Conservation (phyloP, 1,140 invertebrate genomes). For the Arctopsyche grandis region DNA sequence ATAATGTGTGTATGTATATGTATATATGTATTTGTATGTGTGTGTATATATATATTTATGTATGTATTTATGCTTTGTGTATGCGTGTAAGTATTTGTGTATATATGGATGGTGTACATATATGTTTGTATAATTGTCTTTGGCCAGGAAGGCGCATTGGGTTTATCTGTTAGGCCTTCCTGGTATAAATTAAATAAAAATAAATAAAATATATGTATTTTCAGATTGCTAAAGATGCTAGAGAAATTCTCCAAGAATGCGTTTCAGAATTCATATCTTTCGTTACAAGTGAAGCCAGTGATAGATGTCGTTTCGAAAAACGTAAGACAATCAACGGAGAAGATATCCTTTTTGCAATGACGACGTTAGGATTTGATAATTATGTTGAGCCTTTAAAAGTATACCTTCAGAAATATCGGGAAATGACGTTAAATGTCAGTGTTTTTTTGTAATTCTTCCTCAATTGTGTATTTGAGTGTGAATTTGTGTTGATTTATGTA, state of each 20-base stretch:
- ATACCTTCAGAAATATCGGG: slow-evolving; percentile 97
- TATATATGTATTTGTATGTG: too few species aligned
- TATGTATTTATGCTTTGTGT: too few species aligned
- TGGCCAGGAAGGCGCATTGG: too few species aligned
- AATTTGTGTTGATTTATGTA: background rate
- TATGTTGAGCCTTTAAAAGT: slow-evolving; percentile 97
- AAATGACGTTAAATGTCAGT: slow-evolving; percentile 64
- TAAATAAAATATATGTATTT: slow-evolving; percentile 54
- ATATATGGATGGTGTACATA: too few species aligned
- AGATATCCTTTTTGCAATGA: slow-evolving; percentile 97
- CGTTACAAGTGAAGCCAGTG: slow-evolving; percentile 98
- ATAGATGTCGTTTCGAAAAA: slow-evolving; percentile 97
- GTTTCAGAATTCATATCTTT: slow-evolving; percentile 99
- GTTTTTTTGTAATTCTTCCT: background rate
- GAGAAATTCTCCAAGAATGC: slow-evolving; percentile 99
- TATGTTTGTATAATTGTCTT: too few species aligned
- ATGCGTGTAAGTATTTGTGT: background rate
- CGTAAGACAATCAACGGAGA: slow-evolving; percentile 99
- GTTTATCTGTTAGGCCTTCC: too few species aligned
- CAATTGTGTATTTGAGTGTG: background rate
- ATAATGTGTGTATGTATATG: too few species aligned
- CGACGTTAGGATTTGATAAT: slow-evolving; percentile 96
- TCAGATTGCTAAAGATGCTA: slow-evolving; percentile 97
- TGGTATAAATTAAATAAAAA: too few species aligned
- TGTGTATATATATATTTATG: too few species aligned